Evolutionary conservation across 2,797 vertebrate species (phyloP).

Genomic region (Crenuchus spilurus): DNA sequence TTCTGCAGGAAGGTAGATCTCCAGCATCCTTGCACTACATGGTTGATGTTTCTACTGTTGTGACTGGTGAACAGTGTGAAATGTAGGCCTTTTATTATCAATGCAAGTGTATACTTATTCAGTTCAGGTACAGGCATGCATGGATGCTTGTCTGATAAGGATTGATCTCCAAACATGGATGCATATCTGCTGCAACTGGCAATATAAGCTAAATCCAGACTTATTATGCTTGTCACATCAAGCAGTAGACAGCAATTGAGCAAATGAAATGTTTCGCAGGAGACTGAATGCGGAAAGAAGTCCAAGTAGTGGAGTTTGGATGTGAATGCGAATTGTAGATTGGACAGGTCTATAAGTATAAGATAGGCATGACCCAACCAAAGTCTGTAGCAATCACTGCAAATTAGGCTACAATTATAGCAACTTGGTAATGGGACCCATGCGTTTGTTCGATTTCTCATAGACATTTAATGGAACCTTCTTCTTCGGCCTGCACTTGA

Average conservation of each 20-base stretch:
- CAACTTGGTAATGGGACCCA: neutral
- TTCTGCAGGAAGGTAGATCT: too few relatives aligned
- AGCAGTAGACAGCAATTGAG: neutral
- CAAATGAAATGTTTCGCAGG: neutral
- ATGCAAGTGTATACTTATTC: too few relatives aligned
- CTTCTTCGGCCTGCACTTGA: neutral
- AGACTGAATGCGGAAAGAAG: neutral
- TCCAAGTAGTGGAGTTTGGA: neutral
- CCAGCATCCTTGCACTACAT: too few relatives aligned
- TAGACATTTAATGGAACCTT: constrained; percentile 1
- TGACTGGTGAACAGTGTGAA: too few relatives aligned
- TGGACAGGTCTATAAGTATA: neutral
- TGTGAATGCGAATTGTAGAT: neutral
- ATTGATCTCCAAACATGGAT: neutral
- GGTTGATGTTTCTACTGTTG: too few relatives aligned
- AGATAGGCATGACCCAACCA: neutral
- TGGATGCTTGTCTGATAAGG: neutral
- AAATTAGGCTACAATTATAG: neutral
- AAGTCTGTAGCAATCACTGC: neutral
- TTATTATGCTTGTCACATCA: neutral
- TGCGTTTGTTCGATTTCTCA: neutral
- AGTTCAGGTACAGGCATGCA: neutral
- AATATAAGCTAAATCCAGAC: neutral
- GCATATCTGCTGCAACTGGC: neutral
- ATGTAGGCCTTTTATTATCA: too few relatives aligned